A percentile compares a stretch with the other conserved stretches of the same genome.
Evolutionary conservation across 1,140 invertebrate species (phyloP).

Genomic region (Rhyzopertha dominica): DNA sequence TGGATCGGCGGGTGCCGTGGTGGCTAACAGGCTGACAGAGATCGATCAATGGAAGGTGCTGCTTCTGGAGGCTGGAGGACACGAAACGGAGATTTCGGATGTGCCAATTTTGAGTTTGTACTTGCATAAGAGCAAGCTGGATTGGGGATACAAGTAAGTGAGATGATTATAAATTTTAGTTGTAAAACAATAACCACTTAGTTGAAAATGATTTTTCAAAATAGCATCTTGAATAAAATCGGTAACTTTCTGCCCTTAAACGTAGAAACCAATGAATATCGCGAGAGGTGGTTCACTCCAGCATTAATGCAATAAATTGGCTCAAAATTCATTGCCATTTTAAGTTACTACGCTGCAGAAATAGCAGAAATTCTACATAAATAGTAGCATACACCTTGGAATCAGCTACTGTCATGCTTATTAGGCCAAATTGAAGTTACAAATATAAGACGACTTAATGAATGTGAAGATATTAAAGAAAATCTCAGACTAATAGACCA

Average conservation of each 20-base stretch:
- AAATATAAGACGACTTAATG: no score
- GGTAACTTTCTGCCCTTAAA: neutral
- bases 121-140: slow-evolving; percentile 82
- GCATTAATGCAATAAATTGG: no score
- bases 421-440: no score
- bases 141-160: slow-evolving; percentile 82
- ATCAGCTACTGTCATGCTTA: no score
- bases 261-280: no score
- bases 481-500: no score
- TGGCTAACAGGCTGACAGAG: slow-evolving; percentile 80
- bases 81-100: slow-evolving; percentile 76
- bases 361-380: no score
- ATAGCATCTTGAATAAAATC: slow-evolving; percentile 1
- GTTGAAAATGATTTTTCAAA: neutral
- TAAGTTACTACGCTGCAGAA: no score
- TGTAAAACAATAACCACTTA: neutral
- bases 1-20: slow-evolving; percentile 81
- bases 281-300: no score
- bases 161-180: slow-evolving; percentile 3
- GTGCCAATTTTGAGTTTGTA: slow-evolving; percentile 80
- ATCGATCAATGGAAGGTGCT: slow-evolving; percentile 72
- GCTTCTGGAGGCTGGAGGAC: slow-evolving; percentile 81
- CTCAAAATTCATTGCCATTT: no score
- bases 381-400: no score
- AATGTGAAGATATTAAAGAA: no score